phyloP scores from a whole-genome alignment of 2,797 vertebrate species.

The Perdix hodgsoniae region DNA sequence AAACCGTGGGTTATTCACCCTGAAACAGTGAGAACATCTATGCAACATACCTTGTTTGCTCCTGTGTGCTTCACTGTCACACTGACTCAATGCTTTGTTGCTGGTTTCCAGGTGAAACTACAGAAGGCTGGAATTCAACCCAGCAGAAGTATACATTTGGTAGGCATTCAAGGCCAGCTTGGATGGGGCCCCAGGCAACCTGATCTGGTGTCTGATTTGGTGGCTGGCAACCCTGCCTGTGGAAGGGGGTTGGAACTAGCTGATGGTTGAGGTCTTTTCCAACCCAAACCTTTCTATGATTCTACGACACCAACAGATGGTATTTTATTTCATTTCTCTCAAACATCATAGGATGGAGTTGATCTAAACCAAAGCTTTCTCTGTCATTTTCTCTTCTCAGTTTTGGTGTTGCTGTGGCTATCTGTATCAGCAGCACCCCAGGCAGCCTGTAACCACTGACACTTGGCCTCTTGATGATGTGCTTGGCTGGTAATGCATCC shows the following conservation, averaged over 20 bases:
- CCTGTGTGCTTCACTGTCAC: neutral
- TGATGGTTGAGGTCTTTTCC: too few relatives aligned
- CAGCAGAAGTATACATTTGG: neutral
- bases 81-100: neutral
- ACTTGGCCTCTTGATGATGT: neutral
- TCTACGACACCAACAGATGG: neutral
- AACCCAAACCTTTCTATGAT: too few relatives aligned
- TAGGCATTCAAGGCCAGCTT: too few relatives aligned
- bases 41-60: accelerated
- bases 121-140: neutral
- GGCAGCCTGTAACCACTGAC: neutral
- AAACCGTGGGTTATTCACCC: neutral
- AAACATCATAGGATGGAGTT: neutral
- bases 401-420: neutral
- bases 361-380: neutral
- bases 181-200: too few relatives aligned
- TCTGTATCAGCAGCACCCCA: neutral
- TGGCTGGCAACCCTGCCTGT: too few relatives aligned
- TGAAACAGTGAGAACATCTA: neutral
- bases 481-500: neutral
- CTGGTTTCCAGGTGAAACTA: neutral
- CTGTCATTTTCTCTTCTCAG: neutral
- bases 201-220: too few relatives aligned
- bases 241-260: too few relatives aligned
- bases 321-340: neutral